Conservation (phyloP, 2,113 vertebrate species). For the Dendropsophus ebraccatus region DNA sequence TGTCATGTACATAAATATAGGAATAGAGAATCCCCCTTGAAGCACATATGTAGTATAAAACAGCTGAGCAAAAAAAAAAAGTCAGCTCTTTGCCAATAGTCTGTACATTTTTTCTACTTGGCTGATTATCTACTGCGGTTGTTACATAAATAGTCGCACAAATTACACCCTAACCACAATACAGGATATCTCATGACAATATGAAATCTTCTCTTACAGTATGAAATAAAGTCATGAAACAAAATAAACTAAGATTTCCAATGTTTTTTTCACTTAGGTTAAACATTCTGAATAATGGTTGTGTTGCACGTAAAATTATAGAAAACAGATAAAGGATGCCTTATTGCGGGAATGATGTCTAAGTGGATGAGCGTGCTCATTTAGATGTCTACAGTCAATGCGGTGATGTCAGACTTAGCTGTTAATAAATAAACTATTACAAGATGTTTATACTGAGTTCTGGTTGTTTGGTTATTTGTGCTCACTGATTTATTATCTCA, state of each 20-base stretch:
- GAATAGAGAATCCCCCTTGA: not conserved
- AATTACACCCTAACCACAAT: not conserved
- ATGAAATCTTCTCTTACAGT: not conserved
- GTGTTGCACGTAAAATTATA: not conserved
- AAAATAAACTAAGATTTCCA: not conserved
- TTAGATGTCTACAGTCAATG: not conserved
- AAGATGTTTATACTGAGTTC: not conserved
- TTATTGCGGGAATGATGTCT: not conserved
- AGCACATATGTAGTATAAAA: not conserved
- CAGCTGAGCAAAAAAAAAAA: slow-evolving; percentile 8
- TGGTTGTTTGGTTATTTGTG: not conserved
- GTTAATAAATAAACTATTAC: not conserved
- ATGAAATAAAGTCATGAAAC: not conserved
- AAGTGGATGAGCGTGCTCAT: not conserved
- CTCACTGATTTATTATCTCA: not conserved
- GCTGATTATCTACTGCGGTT: not conserved
- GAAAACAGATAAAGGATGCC: not conserved
- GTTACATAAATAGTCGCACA: slow-evolving; percentile 3
- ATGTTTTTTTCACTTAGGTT: not conserved
- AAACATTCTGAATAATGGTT: not conserved
- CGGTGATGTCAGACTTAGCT: not conserved
- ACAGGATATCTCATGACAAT: not conserved
- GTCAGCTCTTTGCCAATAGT: not conserved
- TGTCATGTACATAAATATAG: slow-evolving; percentile 38
- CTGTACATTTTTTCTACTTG: not conserved